Evolutionary conservation across 35 echinoderm and acorn worm species (phyloP).

Genomic region (Apostichopus parvimensis): DNA sequence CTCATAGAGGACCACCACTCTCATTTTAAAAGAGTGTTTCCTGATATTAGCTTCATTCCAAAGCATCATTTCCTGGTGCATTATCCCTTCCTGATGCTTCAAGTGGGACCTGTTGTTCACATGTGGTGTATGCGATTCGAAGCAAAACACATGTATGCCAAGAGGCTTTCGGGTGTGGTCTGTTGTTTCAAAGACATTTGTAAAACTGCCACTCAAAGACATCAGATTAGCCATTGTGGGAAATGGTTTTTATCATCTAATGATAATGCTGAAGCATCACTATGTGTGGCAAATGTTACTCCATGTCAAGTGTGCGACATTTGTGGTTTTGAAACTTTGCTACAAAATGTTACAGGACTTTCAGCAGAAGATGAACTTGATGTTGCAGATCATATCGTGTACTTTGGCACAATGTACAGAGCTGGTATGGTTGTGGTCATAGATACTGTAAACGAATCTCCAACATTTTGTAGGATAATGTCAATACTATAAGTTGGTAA

Average conservation of each 20-base stretch:
- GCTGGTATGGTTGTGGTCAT: constrained; percentile 2
- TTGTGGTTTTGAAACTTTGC: neutral
- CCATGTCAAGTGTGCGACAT: neutral
- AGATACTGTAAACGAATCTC: constrained; percentile 44
- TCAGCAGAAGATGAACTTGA: no score
- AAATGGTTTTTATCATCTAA: neutral
- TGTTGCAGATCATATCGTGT: constrained; percentile 14
- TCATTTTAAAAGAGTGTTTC: neutral
- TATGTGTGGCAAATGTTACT: constrained; percentile 25
- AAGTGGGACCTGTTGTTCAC: neutral
- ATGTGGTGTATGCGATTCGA: constrained; percentile 25
- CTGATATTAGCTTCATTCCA: neutral
- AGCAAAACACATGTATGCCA: constrained; percentile 27
- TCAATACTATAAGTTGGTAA: constrained; percentile 40
- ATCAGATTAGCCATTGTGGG: constrained; percentile 17
- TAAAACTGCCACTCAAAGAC: neutral
- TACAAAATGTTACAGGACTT: constrained; percentile 39
- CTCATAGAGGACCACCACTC: constrained; percentile 26
- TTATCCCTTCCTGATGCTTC: neutral
- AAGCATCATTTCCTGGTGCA: constrained; percentile 38
- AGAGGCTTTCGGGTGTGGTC: constrained; percentile 1
- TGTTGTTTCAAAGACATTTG: constrained; percentile 48
- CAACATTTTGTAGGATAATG: constrained; percentile 46
- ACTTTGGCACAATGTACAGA: constrained; percentile 31
- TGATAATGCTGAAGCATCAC: no score